Conservation (phyloP, 2,888 invertebrate species). For the Eurois occulta region DNA sequence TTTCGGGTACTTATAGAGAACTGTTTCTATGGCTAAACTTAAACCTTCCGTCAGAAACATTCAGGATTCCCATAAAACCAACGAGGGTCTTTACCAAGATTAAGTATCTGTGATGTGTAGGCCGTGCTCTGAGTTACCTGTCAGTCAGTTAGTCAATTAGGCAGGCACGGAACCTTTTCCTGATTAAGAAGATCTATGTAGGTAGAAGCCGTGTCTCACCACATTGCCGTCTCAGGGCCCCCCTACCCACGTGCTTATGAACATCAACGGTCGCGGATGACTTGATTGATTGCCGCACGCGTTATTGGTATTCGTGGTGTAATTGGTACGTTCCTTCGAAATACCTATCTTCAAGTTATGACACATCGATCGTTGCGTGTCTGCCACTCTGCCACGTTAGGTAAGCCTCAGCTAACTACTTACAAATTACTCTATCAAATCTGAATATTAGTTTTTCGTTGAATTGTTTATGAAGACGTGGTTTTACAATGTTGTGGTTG, state of each 20-base stretch:
- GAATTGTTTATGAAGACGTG: not conserved
- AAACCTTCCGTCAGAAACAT: not conserved
- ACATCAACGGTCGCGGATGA: constrained; percentile 70
- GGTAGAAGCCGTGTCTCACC: not conserved
- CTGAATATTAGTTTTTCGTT: constrained; percentile 38
- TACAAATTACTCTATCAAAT: constrained; percentile 52
- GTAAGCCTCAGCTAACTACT: constrained; percentile 54
- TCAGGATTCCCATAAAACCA: not conserved
- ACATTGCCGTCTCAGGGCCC: constrained; percentile 9
- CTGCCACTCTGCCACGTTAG: constrained; percentile 48
- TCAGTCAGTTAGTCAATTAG: not conserved
- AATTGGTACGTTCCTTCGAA: constrained; percentile 64
- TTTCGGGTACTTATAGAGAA: not conserved
- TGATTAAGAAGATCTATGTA: not conserved
- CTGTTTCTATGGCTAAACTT: not conserved
- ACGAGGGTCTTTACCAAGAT: not conserved
- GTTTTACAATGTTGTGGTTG: not conserved
- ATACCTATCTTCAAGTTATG: constrained; percentile 69
- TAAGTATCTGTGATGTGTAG: not conserved
- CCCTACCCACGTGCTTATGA: constrained; percentile 55
- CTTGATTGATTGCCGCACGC: constrained; percentile 70
- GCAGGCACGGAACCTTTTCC: not conserved
- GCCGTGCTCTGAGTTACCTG: constrained; percentile 6
- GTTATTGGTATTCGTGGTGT: constrained; percentile 68
- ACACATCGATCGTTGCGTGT: constrained; percentile 66